Percentiles rank a stretch among this genome's conserved stretches.
phyloP scores from a whole-genome alignment of 1,140 invertebrate genomes.

The Drosophila mayri region DNA sequence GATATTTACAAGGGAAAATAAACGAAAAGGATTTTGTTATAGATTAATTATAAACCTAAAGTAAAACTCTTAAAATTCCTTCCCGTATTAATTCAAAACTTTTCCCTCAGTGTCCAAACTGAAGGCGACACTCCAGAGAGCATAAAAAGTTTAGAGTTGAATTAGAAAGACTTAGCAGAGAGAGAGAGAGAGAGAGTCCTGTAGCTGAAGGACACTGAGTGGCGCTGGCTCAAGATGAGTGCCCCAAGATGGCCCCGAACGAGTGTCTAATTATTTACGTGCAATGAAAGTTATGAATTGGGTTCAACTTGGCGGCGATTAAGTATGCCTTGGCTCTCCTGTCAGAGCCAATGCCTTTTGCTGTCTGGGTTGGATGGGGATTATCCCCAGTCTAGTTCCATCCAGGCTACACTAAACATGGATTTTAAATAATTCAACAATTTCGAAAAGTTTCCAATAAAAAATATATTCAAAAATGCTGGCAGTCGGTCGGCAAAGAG shows the following conservation, averaged over 20 bases:
- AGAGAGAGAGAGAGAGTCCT: slow-evolving; percentile 2
- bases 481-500: too few species aligned
- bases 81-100: accelerated
- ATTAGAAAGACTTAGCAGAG: slow-evolving; percentile 20
- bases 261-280: slow-evolving; percentile 62
- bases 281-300: slow-evolving; percentile 49
- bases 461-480: too few species aligned
- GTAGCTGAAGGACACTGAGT: neutral
- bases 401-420: neutral
- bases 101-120: neutral
- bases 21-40: neutral
- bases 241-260: slow-evolving; percentile 31
- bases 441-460: neutral
- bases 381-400: neutral
- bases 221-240: slow-evolving; percentile 17
- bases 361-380: neutral
- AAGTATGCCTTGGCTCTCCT: neutral
- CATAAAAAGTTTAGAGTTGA: slow-evolving; percentile 69
- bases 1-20: neutral
- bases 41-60: too few species aligned
- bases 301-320: neutral
- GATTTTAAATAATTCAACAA: neutral
- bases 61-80: neutral
- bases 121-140: slow-evolving; percentile 21
- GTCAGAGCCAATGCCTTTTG: slow-evolving; percentile 12